A percentile compares a stretch with the other conserved stretches of the same genome.
Conservation (phyloP, 1,140 invertebrate genomes). For the Zaprionus ghesquierei region DNA sequence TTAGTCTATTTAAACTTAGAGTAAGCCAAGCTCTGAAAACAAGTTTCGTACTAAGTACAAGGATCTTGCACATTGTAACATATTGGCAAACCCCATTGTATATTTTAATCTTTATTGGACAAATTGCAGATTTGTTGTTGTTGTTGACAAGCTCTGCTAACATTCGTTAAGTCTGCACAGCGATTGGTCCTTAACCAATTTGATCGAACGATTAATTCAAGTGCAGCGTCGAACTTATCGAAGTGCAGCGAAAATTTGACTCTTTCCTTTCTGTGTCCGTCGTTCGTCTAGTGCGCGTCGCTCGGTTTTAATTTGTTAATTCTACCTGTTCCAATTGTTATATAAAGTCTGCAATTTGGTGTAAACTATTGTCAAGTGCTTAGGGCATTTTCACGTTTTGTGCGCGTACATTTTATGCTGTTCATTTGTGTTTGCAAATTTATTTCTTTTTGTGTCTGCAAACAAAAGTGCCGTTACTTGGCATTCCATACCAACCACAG, state of each 20-base stretch:
- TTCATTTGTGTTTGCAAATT: conserved; percentile 3
- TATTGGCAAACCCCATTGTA: no score
- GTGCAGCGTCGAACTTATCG: conserved; percentile 1
- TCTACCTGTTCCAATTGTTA: conserved; percentile 26
- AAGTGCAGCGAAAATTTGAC: not conserved
- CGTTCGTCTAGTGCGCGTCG: conserved; percentile 21
- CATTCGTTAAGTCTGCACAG: conserved; percentile 2
- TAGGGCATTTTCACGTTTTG: not conserved
- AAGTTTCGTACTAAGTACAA: not conserved
- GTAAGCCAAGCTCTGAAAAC: no score
- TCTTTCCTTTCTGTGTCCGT: conserved; percentile 9
- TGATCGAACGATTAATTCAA: conserved; percentile 7
- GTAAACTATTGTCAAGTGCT: not conserved
- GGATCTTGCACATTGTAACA: not conserved
- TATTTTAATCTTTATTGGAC: not conserved
- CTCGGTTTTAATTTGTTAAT: conserved; percentile 11
- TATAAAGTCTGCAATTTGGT: not conserved
- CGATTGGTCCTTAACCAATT: not conserved
- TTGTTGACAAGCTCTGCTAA: not conserved
- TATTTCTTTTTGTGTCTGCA: not conserved
- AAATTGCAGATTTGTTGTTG: no score
- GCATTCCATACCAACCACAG: not conserved
- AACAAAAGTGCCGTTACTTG: conserved; percentile 29
- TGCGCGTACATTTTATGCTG: not conserved
- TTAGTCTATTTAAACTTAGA: no score